Percentiles rank a stretch among this genome's conserved stretches.
phyloP scores from a whole-genome alignment of 1,140 invertebrate species.

The Periplaneta americana region DNA sequence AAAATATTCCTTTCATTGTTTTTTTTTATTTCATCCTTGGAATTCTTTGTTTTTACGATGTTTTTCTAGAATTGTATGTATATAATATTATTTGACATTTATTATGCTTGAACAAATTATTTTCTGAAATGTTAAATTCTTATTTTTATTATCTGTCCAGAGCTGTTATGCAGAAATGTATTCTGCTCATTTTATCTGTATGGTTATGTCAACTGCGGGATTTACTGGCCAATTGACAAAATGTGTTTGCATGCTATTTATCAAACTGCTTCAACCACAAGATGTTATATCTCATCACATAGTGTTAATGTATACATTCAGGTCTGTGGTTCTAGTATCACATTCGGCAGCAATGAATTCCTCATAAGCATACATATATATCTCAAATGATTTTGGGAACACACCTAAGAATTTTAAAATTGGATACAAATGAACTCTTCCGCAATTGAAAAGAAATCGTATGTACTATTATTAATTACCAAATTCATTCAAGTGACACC shows the following conservation, averaged over 20 bases:
- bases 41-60: neutral
- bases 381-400: neutral
- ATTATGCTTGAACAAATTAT: neutral
- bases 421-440: neutral
- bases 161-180: neutral
- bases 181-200: constrained; percentile 3
- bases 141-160: neutral
- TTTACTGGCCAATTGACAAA: constrained; percentile 3
- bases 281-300: constrained; percentile 10
- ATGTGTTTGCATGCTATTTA: constrained; percentile 4
- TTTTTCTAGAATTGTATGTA: neutral
- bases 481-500: neutral
- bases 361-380: neutral
- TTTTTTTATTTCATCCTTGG: neutral
- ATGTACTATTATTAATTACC: too few relatives aligned
- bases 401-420: neutral
- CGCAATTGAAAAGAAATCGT: neutral
- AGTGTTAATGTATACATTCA: constrained; percentile 5
- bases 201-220: neutral
- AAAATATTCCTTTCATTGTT: neutral
- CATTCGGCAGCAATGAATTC: neutral
- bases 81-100: neutral
- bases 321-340: neutral
- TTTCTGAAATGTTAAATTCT: neutral
- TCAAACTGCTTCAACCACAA: neutral